These are phyloP conservation scores for Fulica atra DNA, from an alignment of 2,113 vertebrate genomes.

Conservation along the genomic window DNA sequence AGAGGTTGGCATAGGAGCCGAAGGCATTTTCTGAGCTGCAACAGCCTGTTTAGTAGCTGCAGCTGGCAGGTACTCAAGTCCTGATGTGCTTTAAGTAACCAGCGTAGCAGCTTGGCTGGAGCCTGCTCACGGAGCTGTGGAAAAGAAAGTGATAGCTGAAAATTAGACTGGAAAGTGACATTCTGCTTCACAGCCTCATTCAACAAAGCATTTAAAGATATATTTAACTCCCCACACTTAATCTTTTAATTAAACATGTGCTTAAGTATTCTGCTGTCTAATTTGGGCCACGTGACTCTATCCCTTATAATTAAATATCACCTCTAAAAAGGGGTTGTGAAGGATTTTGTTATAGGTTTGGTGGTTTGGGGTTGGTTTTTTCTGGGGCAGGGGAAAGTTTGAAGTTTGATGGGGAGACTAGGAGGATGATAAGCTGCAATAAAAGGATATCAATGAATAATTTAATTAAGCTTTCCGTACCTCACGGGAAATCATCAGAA, in stretches of 20 bases:
- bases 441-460: constrained; percentile 4
- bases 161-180: not conserved
- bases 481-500: not conserved
- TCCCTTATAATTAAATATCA: not conserved
- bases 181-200: not conserved
- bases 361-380: not conserved
- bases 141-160: not conserved
- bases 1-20: not conserved
- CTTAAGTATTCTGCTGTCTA: not conserved
- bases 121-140: not conserved
- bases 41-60: not conserved
- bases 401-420: not conserved
- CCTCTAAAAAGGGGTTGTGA: not conserved
- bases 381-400: not conserved
- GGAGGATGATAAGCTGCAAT: not conserved
- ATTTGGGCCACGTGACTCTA: not conserved
- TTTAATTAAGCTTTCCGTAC: not conserved
- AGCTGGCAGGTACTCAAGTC: not conserved
- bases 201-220: not conserved
- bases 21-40: not conserved
- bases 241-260: not conserved
- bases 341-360: not conserved
- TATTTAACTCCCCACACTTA: not conserved
- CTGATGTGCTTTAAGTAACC: not conserved
- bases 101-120: not conserved